Percentiles rank a stretch among this genome's conserved stretches.
These are phyloP conservation scores for Vanessa atalanta DNA, from an alignment of 1,140 invertebrate genomes.

Conservation along the genomic window DNA sequence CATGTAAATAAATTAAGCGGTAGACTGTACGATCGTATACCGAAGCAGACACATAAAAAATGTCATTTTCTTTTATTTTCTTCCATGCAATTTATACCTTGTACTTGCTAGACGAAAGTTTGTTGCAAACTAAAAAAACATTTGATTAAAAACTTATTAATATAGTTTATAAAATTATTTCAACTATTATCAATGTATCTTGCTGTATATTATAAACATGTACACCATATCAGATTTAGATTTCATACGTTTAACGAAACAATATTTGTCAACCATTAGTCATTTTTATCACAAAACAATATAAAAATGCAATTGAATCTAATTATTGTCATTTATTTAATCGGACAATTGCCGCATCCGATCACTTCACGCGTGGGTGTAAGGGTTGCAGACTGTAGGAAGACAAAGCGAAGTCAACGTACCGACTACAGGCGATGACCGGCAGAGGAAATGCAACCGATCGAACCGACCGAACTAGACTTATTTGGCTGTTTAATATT, in stretches of 20 bases:
- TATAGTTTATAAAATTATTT: not conserved
- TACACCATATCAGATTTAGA: too few relatives aligned
- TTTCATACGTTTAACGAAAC: too few relatives aligned
- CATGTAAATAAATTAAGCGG: constrained; percentile 20
- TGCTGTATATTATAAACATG: too few relatives aligned
- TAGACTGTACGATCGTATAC: constrained; percentile 22
- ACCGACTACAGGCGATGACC: constrained; percentile 34
- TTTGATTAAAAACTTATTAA: constrained; percentile 9
- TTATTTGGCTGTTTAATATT: constrained; percentile 20
- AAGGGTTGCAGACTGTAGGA: constrained; percentile 19
- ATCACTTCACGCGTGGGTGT: constrained; percentile 26
- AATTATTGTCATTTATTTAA: constrained; percentile 15
- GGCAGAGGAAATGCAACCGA: constrained; percentile 37
- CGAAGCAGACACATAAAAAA: constrained; percentile 51
- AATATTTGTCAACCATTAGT: not conserved
- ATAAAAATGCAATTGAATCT: constrained; percentile 5
- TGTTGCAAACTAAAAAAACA: not conserved
- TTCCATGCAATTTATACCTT: constrained; percentile 36
- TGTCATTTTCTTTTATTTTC: constrained; percentile 47
- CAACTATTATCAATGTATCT: too few relatives aligned
- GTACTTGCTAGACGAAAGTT: constrained; percentile 34
- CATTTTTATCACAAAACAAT: not conserved
- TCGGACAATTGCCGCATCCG: constrained; percentile 33
- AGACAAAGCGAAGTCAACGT: constrained; percentile 46
- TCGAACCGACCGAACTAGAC: constrained; percentile 20